These are phyloP conservation scores for Tenthredo mesomela DNA, from an alignment of 2,888 invertebrate species.

Conservation along the genomic window DNA sequence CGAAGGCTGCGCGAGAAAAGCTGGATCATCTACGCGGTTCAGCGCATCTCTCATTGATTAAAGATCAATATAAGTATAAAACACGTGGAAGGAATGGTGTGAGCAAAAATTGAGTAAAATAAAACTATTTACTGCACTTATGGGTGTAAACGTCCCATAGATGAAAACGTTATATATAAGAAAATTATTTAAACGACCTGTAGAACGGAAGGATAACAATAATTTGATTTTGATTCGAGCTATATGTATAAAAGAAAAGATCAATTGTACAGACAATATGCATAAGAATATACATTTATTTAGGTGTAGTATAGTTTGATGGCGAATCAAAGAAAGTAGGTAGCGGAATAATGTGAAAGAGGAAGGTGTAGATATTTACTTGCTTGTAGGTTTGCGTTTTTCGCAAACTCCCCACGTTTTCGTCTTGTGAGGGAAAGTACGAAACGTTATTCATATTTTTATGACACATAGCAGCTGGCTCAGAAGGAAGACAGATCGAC, in stretches of 20 bases:
- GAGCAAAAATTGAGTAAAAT: background rate
- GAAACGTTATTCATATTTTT: slow-evolving; percentile 42
- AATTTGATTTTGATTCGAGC: background rate
- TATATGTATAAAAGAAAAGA: background rate
- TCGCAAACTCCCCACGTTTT: slow-evolving; percentile 9
- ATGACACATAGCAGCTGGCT: slow-evolving; percentile 34
- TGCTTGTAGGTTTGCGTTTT: slow-evolving; percentile 9
- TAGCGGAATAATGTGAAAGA: background rate
- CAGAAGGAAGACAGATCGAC: slow-evolving; percentile 33
- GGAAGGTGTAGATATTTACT: slow-evolving; percentile 29
- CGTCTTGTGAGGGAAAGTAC: background rate
- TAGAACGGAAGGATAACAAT: background rate
- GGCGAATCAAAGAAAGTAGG: background rate
- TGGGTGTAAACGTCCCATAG: background rate
- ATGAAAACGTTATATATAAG: background rate
- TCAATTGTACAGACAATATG: background rate
- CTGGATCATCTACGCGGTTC: slow-evolving; percentile 4
- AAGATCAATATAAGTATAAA: slow-evolving; percentile 38
- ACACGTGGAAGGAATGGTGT: background rate
- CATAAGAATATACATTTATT: background rate
- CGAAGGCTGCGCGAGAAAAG: slow-evolving; percentile 42
- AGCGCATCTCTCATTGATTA: slow-evolving; percentile 42
- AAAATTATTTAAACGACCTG: background rate
- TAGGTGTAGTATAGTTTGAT: background rate
- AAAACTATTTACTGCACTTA: slow-evolving; percentile 1